A percentile compares a stretch with the other conserved stretches of the same genome.
Conservation (phyloP, 1,140 invertebrate genomes). For the Bactericera cockerelli region DNA sequence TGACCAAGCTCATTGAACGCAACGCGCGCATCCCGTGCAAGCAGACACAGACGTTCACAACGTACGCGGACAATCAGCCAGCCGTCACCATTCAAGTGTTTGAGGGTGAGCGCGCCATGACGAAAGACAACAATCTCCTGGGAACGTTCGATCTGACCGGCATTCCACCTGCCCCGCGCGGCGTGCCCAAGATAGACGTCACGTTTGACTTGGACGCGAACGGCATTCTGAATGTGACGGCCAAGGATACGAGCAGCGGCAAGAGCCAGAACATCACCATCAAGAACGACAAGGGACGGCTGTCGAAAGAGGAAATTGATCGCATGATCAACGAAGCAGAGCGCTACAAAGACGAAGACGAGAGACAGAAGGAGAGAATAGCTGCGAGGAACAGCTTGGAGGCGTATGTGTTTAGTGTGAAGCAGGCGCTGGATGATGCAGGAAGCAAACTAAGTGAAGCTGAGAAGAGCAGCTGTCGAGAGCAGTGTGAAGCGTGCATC, state of each 20-base stretch:
- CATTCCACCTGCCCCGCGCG: slow-evolving; percentile 66
- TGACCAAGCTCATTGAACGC: slow-evolving; percentile 44
- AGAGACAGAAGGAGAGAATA: slow-evolving; percentile 44
- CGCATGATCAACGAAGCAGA: slow-evolving; percentile 72
- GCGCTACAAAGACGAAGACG: slow-evolving; percentile 37
- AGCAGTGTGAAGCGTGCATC: slow-evolving; percentile 35
- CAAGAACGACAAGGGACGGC: slow-evolving; percentile 81
- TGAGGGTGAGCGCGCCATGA: slow-evolving; percentile 58
- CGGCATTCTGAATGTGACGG: slow-evolving; percentile 64
- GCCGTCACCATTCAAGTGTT: slow-evolving; percentile 48
- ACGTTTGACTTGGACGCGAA: slow-evolving; percentile 67
- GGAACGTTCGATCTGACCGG: slow-evolving; percentile 61
- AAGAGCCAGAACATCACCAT: slow-evolving; percentile 66
- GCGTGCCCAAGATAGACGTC: slow-evolving; percentile 59
- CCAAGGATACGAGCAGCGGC: slow-evolving; percentile 59
- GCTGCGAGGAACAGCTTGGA: slow-evolving; percentile 65
- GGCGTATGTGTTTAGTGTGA: slow-evolving; percentile 64
- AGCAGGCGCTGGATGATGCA: slow-evolving; percentile 35
- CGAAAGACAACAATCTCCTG: slow-evolving; percentile 52
- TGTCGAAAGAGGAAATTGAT: slow-evolving; percentile 82
- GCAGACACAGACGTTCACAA: slow-evolving; percentile 43
- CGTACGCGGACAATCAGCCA: slow-evolving; percentile 51
- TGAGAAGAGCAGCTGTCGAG: slow-evolving; percentile 29
- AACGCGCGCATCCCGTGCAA: slow-evolving; percentile 47
- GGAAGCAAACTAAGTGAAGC: slow-evolving; percentile 27